Base-by-base conservation (phyloP, 2,797 vertebrate genomes). In the Tapera naevia region DNA sequence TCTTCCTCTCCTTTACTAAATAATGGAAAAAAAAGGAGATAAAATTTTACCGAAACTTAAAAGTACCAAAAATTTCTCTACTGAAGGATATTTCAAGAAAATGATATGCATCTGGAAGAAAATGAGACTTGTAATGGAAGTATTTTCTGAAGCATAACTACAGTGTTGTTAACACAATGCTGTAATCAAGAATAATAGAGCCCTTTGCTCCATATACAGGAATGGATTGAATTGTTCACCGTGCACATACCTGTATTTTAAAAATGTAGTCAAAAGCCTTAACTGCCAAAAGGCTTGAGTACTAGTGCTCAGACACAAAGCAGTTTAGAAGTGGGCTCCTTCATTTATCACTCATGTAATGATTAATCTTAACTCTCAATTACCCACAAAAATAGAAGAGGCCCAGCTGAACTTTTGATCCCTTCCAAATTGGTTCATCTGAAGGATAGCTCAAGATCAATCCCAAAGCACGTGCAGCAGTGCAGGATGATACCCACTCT, bases 171-270 rank as follows among this genome's bases (percentile, higher is more conserved):
- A 81, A 39, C 79, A 95, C 87, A 93, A 92, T 92, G 62, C 80
- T 86, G 82, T 95, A 94, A 97, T 95, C 81, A 86, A 93, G 92
- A 94, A 93, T 94, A 96, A 97, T 89, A 76, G 82, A 95, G 56
- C 54, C 80, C 73, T 89, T 96, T 6, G 2, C 70, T 48, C 18
- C 5, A 54, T 62, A 46, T 51, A 73, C 45, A 51, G 62, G 80
- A 95, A 92, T 61, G 65, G 86, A 89, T 86, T 91, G 81, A 65
- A 45, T 94, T 95, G 91, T 89, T 95, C 58, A 2, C 58, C 0
- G 3, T 56, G 70, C 70, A 76, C 85, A 88, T 88, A 93, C 91
- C 89, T 96, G 75, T 95, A 75, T 81, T 94, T 95, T 93, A 51
- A 92, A 95, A 92, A 91, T 62, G 72, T 25, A 66, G n/a, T 35